Percentiles rank a stretch among this genome's conserved stretches.
These are phyloP conservation scores for Sogatella furcifera DNA, from an alignment of 1,140 invertebrate genomes.

Conservation along the genomic window DNA sequence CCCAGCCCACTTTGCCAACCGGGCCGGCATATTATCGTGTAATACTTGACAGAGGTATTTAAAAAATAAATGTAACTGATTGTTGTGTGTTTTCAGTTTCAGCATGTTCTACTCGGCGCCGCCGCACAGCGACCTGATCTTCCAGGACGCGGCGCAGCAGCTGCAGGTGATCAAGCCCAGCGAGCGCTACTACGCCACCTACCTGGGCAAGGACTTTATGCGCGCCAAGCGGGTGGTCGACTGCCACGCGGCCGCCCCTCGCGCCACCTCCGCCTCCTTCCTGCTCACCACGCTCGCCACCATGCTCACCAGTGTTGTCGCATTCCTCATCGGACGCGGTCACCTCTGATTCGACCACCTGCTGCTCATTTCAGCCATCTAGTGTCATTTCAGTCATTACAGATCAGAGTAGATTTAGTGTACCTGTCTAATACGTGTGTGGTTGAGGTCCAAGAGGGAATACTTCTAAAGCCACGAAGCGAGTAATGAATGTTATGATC, in stretches of 20 bases:
- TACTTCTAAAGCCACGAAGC: no score
- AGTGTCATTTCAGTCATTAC: no score
- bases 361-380: background rate
- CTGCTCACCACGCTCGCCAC: background rate
- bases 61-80: no score
- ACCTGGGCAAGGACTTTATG: slow-evolving; percentile 65
- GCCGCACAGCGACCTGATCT: slow-evolving; percentile 78
- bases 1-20: no score
- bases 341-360: background rate
- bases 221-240: slow-evolving; percentile 64
- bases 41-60: no score
- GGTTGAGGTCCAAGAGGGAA: no score
- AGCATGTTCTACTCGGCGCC: slow-evolving; percentile 78
- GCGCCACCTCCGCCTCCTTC: background rate
- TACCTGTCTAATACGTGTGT: no score
- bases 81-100: slow-evolving; percentile 38
- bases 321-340: background rate
- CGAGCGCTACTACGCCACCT: slow-evolving; percentile 51
- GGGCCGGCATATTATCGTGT: no score
- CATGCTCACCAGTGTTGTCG: background rate
- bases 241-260: slow-evolving; percentile 48
- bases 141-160: slow-evolving; percentile 83
- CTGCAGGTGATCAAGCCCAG: slow-evolving; percentile 53
- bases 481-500: no score
- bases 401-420: no score